Evolutionary conservation across 2,113 vertebrate species (phyloP), one percentile per base, ranked within the genome.

Genomic region (Phalacrocorax aristotelis): DNA sequence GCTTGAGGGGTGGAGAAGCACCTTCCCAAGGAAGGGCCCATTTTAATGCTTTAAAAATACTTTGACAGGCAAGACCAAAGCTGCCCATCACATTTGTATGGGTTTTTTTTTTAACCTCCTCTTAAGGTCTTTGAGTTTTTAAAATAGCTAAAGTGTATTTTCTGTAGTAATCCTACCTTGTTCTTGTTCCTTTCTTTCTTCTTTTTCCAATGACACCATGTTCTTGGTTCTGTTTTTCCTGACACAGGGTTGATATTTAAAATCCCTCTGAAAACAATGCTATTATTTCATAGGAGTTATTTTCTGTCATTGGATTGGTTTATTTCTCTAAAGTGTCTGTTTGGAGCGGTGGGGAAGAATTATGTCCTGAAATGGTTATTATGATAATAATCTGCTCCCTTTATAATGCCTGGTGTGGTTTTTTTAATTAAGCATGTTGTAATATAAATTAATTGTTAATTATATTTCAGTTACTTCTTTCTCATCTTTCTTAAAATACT

Each of bases 381-480:
- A 70, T n/a, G n/a, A 74, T 87, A 52, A 77, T n/a, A 80, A 75
- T 74, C 44, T 86, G 13, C 52, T 95, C 40, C 36, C 62, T 69
- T 90, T 93, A 40, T 48, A 80, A 77, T 66, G 71, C 36, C 51
- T 62, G 16, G 13, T 61, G 42, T 27, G 11, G 0, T 2, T 66
- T 84, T 78, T 60, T 75, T 86, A 65, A 57, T 78, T 60, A 77
- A 82, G 26, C n/a, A 15, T 72, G 36, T 82, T 94, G 64, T 84
- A 42, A 79, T 84, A 75, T 68, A 66, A 89, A 87, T 89, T 36
- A 77, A 76, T 78, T 54, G 20, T 64, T 51, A 87, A 66, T 91
- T 64, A 75, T 64, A 82, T 71, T 91, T 87, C 66, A 81, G 74
- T 94, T 76, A 76, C 32, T 87, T 72, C 38, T 95, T 92, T 92